Percentiles rank a stretch among this genome's conserved stretches.
phyloP scores from a whole-genome alignment of 2,888 invertebrate genomes.

The Lepeophtheirus nordmannii region DNA sequence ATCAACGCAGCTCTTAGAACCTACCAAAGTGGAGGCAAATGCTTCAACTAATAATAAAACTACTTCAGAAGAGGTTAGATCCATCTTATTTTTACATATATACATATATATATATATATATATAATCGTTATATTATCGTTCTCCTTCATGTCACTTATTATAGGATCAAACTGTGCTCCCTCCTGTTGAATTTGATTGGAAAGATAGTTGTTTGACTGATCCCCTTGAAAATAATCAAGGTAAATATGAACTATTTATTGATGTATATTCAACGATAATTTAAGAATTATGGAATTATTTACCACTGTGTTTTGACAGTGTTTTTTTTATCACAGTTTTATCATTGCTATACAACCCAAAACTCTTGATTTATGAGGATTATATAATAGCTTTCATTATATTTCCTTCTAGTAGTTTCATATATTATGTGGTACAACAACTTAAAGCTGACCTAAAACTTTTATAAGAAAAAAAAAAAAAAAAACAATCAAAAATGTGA shows the following conservation, averaged over 20 bases:
- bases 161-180: conserved; percentile 1
- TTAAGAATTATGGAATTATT: not conserved
- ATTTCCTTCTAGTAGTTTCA: not conserved
- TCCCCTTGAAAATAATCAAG: not conserved
- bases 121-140: not conserved
- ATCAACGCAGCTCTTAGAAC: not conserved
- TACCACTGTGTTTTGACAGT: not conserved
- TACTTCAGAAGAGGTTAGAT: not conserved
- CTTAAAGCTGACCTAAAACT: too few relatives aligned
- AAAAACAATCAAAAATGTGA: too few relatives aligned
- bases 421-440: too few relatives aligned
- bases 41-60: not conserved
- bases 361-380: too few relatives aligned
- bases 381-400: not conserved
- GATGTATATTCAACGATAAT: not conserved
- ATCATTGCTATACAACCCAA: not conserved
- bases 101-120: not conserved
- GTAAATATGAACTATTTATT: not conserved
- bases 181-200: not conserved
- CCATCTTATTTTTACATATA: not conserved
- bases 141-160: not conserved
- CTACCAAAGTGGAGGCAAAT: not conserved
- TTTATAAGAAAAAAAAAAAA: too few relatives aligned
- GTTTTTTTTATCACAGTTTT: not conserved
- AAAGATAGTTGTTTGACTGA: not conserved